phyloP scores from a whole-genome alignment of 2,113 vertebrate species.

The Brachirus orientalis region DNA sequence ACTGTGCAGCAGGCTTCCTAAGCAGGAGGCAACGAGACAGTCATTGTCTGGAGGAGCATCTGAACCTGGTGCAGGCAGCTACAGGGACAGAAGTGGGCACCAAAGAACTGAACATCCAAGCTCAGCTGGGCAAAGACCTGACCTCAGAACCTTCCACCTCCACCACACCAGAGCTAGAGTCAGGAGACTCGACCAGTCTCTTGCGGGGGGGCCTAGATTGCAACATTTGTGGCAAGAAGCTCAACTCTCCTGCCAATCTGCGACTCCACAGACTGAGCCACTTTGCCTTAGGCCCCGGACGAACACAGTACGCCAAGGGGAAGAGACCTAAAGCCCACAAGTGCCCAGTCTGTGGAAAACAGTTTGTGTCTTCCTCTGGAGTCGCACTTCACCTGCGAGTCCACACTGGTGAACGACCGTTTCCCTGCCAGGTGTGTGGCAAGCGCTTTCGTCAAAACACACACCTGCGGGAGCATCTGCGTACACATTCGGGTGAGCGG shows the following conservation, averaged over 20 bases:
- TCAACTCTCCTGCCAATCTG: conserved; percentile 82
- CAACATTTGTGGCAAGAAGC: conserved; percentile 80
- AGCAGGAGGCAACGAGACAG: conserved; percentile 76
- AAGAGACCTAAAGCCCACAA: conserved; percentile 82
- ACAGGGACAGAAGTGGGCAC: background rate
- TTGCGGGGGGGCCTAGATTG: conserved; percentile 71
- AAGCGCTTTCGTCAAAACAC: conserved; percentile 92
- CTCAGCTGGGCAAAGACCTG: conserved; percentile 2
- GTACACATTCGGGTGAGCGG: conserved; percentile 88
- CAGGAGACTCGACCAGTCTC: conserved; percentile 6
- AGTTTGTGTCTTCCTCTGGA: conserved; percentile 88
- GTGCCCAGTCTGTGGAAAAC: conserved; percentile 85
- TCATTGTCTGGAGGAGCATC: conserved; percentile 78
- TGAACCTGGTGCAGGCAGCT: conserved; percentile 18
- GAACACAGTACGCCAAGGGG: conserved; percentile 41
- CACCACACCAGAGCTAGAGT: background rate
- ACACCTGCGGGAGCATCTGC: conserved; percentile 90
- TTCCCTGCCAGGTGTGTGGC: conserved; percentile 85
- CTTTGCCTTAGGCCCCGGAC: conserved; percentile 49
- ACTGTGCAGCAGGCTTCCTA: conserved; percentile 82
- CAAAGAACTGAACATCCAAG: background rate
- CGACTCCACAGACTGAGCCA: conserved; percentile 81
- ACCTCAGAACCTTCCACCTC: conserved; percentile 51
- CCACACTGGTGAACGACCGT: conserved; percentile 85
- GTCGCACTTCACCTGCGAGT: conserved; percentile 89